These are phyloP conservation scores for Brachionus angularis DNA, from an alignment of 1,140 invertebrate genomes.

Conservation along the genomic window DNA sequence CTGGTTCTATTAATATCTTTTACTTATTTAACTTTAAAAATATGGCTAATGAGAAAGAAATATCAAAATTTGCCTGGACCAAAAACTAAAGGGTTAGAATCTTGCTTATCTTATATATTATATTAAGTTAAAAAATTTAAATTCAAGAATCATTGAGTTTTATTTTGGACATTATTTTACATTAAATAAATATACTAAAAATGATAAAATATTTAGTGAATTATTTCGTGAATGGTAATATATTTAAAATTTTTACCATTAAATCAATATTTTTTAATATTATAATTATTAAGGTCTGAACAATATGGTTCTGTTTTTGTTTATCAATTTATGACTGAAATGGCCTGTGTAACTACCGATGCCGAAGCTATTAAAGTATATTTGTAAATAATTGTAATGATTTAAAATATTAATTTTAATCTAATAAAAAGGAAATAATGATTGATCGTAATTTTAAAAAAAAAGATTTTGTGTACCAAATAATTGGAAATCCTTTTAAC, in stretches of 20 bases:
- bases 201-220: constrained; percentile 1
- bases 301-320: neutral
- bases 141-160: constrained; percentile 3
- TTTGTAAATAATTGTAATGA: neutral
- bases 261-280: too few relatives aligned
- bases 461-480: constrained; percentile 2
- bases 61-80: constrained; percentile 32
- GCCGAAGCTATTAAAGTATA: constrained; percentile 2
- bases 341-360: neutral
- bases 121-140: too few relatives aligned
- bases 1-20: too few relatives aligned
- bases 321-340: neutral
- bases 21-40: constrained; percentile 17
- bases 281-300: neutral
- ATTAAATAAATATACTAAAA: neutral
- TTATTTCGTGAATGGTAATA: neutral
- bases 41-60: neutral
- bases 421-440: neutral
- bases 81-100: neutral
- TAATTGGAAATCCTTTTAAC: constrained; percentile 6
- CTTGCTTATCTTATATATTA: neutral
- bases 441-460: neutral
- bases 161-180: constrained; percentile 12
- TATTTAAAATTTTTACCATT: too few relatives aligned
- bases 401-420: neutral